These are phyloP conservation scores for Drosophila parabipectinata DNA, from an alignment of 1,140 invertebrate genomes.

Conservation along the genomic window DNA sequence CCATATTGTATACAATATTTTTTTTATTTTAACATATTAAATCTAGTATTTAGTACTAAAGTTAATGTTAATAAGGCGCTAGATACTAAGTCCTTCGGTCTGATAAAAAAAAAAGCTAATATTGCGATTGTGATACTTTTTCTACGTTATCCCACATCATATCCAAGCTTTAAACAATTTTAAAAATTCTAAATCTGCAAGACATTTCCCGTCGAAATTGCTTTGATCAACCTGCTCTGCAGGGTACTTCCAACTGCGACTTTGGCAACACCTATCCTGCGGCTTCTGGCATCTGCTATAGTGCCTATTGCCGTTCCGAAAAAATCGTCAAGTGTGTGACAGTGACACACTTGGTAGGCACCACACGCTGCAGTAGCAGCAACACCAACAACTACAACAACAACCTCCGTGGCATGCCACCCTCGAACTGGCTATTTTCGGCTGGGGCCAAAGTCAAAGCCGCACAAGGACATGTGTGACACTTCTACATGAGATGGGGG, in stretches of 20 bases:
- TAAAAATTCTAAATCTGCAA: background rate
- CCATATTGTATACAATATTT: no score
- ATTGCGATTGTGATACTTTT: no score
- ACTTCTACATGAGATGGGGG: conserved; percentile 39
- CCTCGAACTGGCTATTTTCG: conserved; percentile 64
- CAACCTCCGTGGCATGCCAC: conserved; percentile 19
- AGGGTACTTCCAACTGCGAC: conserved; percentile 21
- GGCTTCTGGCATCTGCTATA: conserved; percentile 18
- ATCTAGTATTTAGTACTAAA: no score
- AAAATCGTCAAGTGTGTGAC: conserved; percentile 79
- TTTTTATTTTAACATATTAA: no score
- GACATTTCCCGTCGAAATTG: background rate
- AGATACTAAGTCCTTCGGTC: no score
- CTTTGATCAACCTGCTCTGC: conserved; percentile 1
- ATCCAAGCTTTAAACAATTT: background rate
- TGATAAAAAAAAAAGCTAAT: no score
- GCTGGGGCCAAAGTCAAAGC: conserved; percentile 67
- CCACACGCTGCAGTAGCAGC: conserved; percentile 14
- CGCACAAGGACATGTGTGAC: conserved; percentile 76
- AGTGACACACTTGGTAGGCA: conserved; percentile 71
- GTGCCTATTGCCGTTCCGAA: conserved; percentile 53
- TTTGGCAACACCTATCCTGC: background rate
- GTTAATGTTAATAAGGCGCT: no score
- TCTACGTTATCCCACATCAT: no score
- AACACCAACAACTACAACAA: conserved; percentile 5